These are phyloP conservation scores for Chrysotoxum bicinctum DNA, from an alignment of 2,888 invertebrate species.

Conservation along the genomic window DNA sequence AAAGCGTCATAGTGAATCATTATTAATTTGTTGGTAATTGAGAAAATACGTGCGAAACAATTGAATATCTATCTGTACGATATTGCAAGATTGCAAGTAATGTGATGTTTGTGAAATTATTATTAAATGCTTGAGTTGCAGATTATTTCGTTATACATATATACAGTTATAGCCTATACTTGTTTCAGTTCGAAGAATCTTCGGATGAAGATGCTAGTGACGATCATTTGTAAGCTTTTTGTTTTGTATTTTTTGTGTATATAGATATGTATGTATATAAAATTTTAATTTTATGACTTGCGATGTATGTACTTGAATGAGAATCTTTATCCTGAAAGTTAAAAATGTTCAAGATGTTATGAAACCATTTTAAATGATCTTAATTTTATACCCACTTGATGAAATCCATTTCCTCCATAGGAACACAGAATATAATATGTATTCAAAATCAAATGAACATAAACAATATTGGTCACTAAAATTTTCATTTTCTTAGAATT, in stretches of 20 bases:
- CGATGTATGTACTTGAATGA: slow-evolving; percentile 32
- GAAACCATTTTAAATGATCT: not conserved
- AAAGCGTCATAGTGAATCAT: slow-evolving; percentile 37
- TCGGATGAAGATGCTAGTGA: not conserved
- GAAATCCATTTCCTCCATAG: slow-evolving; percentile 38
- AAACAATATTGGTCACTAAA: slow-evolving; percentile 22
- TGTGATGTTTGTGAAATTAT: slow-evolving; percentile 6
- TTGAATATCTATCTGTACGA: not conserved
- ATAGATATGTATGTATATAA: too few species aligned
- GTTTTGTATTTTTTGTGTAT: not conserved
- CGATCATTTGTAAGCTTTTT: slow-evolving; percentile 57
- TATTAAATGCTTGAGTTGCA: slow-evolving; percentile 27
- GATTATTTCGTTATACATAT: slow-evolving; percentile 1
- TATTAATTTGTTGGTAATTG: not conserved
- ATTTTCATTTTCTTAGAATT: slow-evolving; percentile 32
- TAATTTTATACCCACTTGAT: not conserved
- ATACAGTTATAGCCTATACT: not conserved
- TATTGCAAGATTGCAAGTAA: not conserved
- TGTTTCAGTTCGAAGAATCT: slow-evolving; percentile 15
- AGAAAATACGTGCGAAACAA: slow-evolving; percentile 22
- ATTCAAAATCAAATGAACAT: not conserved
- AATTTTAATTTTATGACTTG: slow-evolving; percentile 36
- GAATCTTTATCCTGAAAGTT: not conserved
- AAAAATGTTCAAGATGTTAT: not conserved
- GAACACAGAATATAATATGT: not conserved